phyloP scores from a whole-genome alignment of 2,113 vertebrate species.

The Cepphus grylle region DNA sequence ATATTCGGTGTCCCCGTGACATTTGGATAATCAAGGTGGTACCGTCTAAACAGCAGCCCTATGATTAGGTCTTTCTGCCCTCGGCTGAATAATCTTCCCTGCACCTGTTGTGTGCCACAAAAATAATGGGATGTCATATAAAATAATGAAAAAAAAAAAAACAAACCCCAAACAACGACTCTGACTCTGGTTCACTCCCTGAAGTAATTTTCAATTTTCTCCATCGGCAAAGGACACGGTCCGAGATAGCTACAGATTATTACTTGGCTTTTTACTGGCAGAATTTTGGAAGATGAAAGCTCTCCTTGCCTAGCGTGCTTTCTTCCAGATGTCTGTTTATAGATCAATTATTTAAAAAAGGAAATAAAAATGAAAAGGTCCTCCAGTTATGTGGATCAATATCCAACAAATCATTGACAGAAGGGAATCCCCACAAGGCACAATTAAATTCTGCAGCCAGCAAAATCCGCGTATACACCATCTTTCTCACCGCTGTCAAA shows the following conservation, averaged over 20 bases:
- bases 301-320: not conserved
- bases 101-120: not conserved
- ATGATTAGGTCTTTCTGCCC: not conserved
- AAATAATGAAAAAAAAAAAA: not conserved
- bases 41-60: not conserved
- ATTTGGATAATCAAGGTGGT: constrained; percentile 21
- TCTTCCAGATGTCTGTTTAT: not conserved
- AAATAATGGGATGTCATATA: not conserved
- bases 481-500: not conserved
- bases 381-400: not conserved
- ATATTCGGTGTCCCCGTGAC: not conserved
- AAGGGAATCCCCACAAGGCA: constrained; percentile 39
- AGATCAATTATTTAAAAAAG: not conserved
- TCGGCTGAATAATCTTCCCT: not conserved
- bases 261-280: not conserved
- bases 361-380: not conserved
- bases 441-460: constrained; percentile 27
- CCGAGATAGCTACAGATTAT: not conserved
- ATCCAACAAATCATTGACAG: not conserved
- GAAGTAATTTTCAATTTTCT: not conserved
- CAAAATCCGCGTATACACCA: not conserved
- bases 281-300: not conserved
- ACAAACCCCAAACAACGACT: fast-evolving
- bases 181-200: not conserved
- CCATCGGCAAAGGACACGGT: not conserved